These are phyloP conservation scores for Tachuris rubrigastra DNA, from an alignment of 2,113 vertebrate species.

Conservation along the genomic window DNA sequence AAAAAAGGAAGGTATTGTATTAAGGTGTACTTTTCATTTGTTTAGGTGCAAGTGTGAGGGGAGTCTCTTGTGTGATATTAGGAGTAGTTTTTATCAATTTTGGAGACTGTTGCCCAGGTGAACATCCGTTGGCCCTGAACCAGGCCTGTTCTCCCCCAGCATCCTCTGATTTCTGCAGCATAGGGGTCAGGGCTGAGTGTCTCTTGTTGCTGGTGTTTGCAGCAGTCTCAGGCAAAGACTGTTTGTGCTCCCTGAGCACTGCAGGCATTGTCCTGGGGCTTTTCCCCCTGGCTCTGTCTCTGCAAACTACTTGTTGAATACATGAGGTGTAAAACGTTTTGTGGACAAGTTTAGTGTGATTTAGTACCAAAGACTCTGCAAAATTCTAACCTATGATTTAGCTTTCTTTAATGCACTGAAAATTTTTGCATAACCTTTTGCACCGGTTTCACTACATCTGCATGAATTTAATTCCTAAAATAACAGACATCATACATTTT, in stretches of 20 bases:
- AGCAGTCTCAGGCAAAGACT: accelerated
- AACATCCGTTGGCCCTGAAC: not conserved
- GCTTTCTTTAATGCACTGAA: not conserved
- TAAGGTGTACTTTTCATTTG: not conserved
- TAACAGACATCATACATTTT: not conserved
- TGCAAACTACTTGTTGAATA: not conserved
- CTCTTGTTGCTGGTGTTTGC: not conserved
- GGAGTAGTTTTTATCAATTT: not conserved
- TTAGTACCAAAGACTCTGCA: not conserved
- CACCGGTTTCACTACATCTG: not conserved
- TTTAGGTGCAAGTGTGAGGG: not conserved
- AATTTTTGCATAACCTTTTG: not conserved
- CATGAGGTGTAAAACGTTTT: not conserved
- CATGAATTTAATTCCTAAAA: not conserved
- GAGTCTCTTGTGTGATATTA: not conserved
- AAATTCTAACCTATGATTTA: not conserved
- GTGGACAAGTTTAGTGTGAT: not conserved
- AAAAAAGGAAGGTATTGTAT: too few species aligned
- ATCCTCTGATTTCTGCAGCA: not conserved
- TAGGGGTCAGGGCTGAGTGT: not conserved
- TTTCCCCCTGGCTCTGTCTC: not conserved
- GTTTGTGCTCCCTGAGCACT: not conserved
- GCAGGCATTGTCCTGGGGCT: not conserved
- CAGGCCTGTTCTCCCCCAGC: not conserved
- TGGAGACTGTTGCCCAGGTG: not conserved